Evolutionary conservation across 1,140 invertebrate genomes (phyloP).

Genomic region (Ooceraea biroi): DNA sequence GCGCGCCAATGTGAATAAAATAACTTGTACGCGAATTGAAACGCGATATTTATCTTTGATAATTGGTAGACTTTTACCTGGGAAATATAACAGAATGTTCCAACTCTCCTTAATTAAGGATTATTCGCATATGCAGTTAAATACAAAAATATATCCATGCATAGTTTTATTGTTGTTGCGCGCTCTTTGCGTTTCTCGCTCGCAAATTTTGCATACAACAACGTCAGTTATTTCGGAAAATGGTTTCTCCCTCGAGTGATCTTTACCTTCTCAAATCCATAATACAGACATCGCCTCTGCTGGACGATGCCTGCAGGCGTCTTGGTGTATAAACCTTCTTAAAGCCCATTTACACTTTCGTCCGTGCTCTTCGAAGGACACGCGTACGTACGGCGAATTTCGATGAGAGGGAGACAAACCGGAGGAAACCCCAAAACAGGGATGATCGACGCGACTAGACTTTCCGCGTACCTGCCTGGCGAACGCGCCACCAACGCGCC

Average conservation of each 20-base stretch:
- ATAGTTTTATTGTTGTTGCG: too few species aligned
- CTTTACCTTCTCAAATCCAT: neutral
- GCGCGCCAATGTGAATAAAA: neutral
- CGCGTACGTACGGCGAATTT: conserved; percentile 64
- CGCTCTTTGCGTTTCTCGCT: too few species aligned
- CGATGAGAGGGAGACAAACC: conserved; percentile 46
- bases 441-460: conserved; percentile 61
- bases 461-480: neutral
- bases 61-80: neutral
- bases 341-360: conserved; percentile 63
- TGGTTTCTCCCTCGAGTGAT: neutral
- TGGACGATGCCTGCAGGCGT: conserved; percentile 7
- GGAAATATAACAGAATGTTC: neutral
- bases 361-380: neutral
- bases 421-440: conserved; percentile 43
- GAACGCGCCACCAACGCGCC: neutral
- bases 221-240: neutral
- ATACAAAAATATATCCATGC: neutral
- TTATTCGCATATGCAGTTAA: neutral
- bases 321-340: conserved; percentile 55
- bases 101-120: neutral
- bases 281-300: neutral
- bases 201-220: neutral
- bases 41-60: neutral
- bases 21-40: neutral